Base-by-base conservation (phyloP, 2,113 vertebrate species). In the Hippolais icterina region DNA sequence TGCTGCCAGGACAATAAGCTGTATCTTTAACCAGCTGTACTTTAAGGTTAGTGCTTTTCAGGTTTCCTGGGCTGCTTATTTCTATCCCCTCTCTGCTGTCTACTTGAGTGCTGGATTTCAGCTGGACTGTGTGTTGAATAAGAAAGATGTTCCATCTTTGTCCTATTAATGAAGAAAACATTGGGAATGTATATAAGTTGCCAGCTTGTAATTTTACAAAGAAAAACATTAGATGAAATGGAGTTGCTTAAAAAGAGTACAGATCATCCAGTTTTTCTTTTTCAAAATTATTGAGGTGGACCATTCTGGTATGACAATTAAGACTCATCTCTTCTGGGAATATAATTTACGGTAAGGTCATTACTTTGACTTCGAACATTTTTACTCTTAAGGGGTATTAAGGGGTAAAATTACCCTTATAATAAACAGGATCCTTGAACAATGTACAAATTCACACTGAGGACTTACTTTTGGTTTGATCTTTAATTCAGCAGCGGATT, bases 341-440 rank as follows among this genome's bases (percentile, higher is more conserved):
- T 65, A 50, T 72, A 60, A 57, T 68, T 94, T 65, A 46, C 0
- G 0, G 57, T 72, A 84, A 84, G 2, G 2, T 83, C 44, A 42
- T 82, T 83, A 22, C 47, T 91, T 76, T 74, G 33, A 77, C 33
- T 89, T 80, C 33, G 53, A 68, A 37, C 6, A 72, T 89, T 94
- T 96, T 85, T 87, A 50, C 63, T 87, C 37, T 76, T 90, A 15
- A 23, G 8, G 11, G 46, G 3, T 37, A 72, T 69, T 83, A 85
- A 76, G 52, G 35, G 27, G 37, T 78, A 87, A 80, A 89, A 61
- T 76, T 87, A 53, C n/a, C 11, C 25, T 54, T 33, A 50, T 83
- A 89, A 94, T 79, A 93, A 89, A 87, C 53, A 87, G 35, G 16
- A 76, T 83, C 33, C 57, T 85, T 89, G 57, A 95, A 89, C 72